Percentiles rank a stretch among this genome's conserved stretches.
These are phyloP conservation scores for Crocidura indochinensis DNA, from an alignment of 2,797 vertebrate species.

Conservation along the genomic window DNA sequence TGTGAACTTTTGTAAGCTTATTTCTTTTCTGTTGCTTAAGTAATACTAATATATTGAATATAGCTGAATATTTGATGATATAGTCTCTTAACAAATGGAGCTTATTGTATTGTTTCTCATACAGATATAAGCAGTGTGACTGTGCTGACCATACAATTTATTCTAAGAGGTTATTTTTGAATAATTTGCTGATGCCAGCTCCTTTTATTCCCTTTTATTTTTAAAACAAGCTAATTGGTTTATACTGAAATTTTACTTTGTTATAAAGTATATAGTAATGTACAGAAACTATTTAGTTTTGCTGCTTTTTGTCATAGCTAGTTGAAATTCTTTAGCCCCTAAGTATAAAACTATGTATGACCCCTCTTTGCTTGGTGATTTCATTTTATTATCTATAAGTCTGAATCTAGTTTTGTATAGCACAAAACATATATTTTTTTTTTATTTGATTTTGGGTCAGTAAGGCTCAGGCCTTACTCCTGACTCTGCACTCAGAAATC, in stretches of 20 bases:
- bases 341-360: conserved; percentile 45
- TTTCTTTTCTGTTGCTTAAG: conserved; percentile 59
- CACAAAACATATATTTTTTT: conserved; percentile 15
- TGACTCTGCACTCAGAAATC: too few relatives aligned
- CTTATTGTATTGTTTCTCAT: conserved; percentile 68
- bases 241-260: conserved; percentile 71
- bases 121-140: conserved; percentile 45
- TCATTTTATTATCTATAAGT: conserved; percentile 53
- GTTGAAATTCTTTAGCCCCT: conserved; percentile 41
- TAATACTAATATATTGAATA: conserved; percentile 64
- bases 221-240: conserved; percentile 37
- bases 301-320: conserved; percentile 60
- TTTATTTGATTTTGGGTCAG: too few relatives aligned
- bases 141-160: conserved; percentile 74
- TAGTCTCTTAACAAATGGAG: conserved; percentile 47
- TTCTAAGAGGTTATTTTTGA: conserved; percentile 78
- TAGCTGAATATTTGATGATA: conserved; percentile 64
- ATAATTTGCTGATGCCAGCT: conserved; percentile 69
- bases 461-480: too few relatives aligned
- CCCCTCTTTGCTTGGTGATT: conserved; percentile 51
- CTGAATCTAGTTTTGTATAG: conserved; percentile 61
- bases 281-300: conserved; percentile 58
- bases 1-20: conserved; percentile 60
- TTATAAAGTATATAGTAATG: conserved; percentile 64
- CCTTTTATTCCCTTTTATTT: conserved; percentile 76